These are phyloP conservation scores for Oxyteleia sp. DNA, from an alignment of 2,888 invertebrate species.

Conservation along the genomic window DNA sequence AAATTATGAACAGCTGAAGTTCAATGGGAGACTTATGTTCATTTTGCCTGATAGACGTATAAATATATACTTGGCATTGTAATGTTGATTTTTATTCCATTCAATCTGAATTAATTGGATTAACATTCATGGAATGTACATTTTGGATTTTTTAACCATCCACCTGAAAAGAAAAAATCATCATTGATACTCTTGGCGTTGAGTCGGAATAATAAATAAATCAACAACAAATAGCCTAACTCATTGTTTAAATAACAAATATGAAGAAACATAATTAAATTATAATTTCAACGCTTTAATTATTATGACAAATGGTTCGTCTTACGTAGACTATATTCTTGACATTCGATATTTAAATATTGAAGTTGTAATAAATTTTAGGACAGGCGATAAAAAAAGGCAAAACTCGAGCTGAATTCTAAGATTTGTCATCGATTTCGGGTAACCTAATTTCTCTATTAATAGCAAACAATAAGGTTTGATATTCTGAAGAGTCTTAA, in stretches of 20 bases:
- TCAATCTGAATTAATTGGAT: conserved; percentile 57
- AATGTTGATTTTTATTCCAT: conserved; percentile 34
- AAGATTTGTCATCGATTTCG: conserved; percentile 76
- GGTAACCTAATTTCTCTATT: conserved; percentile 81
- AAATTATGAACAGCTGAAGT: conserved; percentile 65
- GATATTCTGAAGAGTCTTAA: conserved; percentile 51
- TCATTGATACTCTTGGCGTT: background rate
- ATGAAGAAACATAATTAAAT: no score
- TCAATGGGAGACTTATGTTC: conserved; percentile 67
- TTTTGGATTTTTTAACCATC: conserved; percentile 33
- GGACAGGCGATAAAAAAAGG: background rate
- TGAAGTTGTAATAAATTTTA: background rate
- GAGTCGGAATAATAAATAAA: background rate
- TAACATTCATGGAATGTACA: conserved; percentile 67
- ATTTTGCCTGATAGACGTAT: conserved; percentile 55
- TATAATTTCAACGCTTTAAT: no score
- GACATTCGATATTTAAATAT: no score
- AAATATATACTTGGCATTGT: conserved; percentile 61
- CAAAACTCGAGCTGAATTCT: conserved; percentile 1
- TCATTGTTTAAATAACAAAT: no score
- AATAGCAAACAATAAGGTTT: conserved; percentile 78
- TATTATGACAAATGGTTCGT: no score
- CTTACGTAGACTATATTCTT: no score
- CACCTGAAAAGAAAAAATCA: conserved; percentile 49
- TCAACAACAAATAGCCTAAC: no score